These are phyloP conservation scores for Meleagris gallopavo DNA, from an alignment of 2,113 vertebrate species.

Conservation along the genomic window DNA sequence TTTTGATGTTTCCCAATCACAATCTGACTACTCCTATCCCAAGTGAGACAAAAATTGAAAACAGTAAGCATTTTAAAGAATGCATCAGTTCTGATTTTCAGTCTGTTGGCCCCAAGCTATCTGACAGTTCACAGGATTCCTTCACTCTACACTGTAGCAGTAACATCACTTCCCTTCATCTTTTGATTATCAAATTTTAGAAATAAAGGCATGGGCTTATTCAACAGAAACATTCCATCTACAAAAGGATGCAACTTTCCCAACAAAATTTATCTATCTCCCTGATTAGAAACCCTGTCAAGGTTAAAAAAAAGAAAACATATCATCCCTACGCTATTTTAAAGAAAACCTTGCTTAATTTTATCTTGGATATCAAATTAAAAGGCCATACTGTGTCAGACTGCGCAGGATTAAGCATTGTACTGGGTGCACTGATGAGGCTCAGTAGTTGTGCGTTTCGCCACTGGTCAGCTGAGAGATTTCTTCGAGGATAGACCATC, in stretches of 20 bases:
- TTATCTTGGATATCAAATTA: background rate
- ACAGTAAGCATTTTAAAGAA: background rate
- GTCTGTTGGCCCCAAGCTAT: background rate
- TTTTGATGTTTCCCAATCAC: background rate
- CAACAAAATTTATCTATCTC: background rate
- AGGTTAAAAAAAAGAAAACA: background rate
- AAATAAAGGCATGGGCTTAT: background rate
- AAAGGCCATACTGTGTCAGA: conserved; percentile 88
- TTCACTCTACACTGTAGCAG: background rate
- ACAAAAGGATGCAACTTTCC: background rate
- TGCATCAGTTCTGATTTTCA: background rate
- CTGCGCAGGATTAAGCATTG: conserved; percentile 98
- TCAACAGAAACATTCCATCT: background rate
- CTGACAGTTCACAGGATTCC: background rate
- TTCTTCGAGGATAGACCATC: conserved; percentile 97
- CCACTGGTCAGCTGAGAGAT: conserved; percentile 98
- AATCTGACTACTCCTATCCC: background rate
- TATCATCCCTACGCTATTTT: background rate
- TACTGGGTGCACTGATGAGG: conserved; percentile 96
- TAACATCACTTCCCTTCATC: background rate
- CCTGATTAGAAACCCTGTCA: background rate
- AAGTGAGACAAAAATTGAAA: background rate
- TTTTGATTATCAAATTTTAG: background rate
- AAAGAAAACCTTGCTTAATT: background rate
- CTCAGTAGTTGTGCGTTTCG: conserved; percentile 97